phyloP scores from a whole-genome alignment of 2,888 invertebrate species.

The Scelioninae gen. 1 region DNA sequence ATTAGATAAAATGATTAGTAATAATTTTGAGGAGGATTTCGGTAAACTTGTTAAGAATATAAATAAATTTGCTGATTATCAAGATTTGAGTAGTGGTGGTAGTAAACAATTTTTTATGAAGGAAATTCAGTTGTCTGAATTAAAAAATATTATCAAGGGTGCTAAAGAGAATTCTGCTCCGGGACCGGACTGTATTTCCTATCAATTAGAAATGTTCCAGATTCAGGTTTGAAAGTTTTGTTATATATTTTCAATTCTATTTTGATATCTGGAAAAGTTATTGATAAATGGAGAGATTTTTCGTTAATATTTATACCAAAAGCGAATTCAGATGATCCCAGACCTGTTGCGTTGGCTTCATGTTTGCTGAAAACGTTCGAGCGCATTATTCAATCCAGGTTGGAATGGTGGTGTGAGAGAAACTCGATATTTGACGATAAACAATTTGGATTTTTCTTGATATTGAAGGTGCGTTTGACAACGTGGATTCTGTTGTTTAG shows the following conservation, averaged over 20 bases:
- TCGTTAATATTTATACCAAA: slow-evolving; percentile 1
- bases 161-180: slow-evolving; percentile 20
- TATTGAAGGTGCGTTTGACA: slow-evolving; percentile 3
- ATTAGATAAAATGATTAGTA: slow-evolving; percentile 3
- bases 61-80: background rate
- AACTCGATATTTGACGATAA: background rate
- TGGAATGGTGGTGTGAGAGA: background rate
- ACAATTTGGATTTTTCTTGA: background rate
- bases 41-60: background rate
- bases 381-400: background rate
- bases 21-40: slow-evolving; percentile 4
- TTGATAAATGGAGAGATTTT: background rate
- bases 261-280: background rate
- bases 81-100: background rate
- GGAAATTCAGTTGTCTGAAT: background rate
- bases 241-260: slow-evolving; percentile 17
- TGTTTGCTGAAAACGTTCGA: background rate
- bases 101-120: background rate
- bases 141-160: background rate
- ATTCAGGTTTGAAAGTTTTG: slow-evolving; percentile 11
- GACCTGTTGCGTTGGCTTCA: background rate
- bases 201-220: slow-evolving; percentile 7
- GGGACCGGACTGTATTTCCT: slow-evolving; percentile 20
- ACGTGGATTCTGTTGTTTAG: background rate
- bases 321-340: background rate